These are phyloP conservation scores for Cephalopterus ornatus DNA, from an alignment of 2,113 vertebrate genomes.

Conservation along the genomic window DNA sequence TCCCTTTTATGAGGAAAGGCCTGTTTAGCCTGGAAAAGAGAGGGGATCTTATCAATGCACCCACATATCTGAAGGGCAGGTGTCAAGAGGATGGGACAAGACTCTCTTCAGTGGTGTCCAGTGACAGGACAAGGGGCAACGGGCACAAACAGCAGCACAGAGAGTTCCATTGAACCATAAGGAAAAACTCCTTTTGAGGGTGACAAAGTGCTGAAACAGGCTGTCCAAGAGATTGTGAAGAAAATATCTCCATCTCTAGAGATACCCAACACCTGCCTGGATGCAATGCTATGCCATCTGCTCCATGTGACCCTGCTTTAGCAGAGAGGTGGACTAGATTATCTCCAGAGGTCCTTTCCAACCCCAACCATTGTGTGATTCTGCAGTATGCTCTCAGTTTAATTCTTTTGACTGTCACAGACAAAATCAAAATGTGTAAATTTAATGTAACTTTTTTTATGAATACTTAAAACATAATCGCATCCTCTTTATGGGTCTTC, in stretches of 20 bases:
- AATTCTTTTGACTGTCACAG: conserved; percentile 28
- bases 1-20: neutral
- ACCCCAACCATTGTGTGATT: neutral
- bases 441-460: conserved; percentile 61
- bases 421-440: conserved; percentile 60
- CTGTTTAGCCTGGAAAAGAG: neutral
- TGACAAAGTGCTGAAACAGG: neutral
- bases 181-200: neutral
- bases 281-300: no score
- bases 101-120: neutral
- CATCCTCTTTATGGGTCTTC: conserved; percentile 66
- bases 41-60: neutral
- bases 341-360: neutral
- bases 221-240: neutral
- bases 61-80: neutral
- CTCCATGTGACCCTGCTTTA: neutral
- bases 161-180: neutral
- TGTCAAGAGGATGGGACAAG: neutral
- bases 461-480: conserved; percentile 64
- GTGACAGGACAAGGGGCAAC: neutral
- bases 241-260: neutral
- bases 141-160: neutral
- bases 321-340: neutral
- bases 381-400: neutral
- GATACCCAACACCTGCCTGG: neutral